Percentiles rank a stretch among this genome's conserved stretches.
phyloP scores from a whole-genome alignment of 2,113 vertebrate genomes.

The Acrocephalus arundinaceus region DNA sequence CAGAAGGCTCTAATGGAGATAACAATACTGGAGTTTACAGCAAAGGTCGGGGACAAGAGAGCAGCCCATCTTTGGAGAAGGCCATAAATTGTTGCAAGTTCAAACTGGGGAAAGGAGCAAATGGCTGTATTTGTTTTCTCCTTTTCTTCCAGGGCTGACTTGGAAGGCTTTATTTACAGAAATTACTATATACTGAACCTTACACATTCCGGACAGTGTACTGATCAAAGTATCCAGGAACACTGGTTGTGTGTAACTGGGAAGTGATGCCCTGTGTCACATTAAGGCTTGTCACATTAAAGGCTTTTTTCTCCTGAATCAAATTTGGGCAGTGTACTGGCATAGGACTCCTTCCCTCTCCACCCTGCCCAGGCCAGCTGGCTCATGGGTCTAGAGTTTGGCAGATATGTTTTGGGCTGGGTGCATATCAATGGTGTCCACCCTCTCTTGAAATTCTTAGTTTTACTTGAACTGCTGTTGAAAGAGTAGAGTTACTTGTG shows the following conservation, averaged over 20 bases:
- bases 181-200: neutral
- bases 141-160: neutral
- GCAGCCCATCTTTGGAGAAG: neutral
- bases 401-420: neutral
- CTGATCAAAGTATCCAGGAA: neutral
- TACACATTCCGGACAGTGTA: neutral
- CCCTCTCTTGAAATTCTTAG: constrained; percentile 41
- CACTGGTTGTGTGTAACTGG: neutral
- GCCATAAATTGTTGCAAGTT: neutral
- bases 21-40: neutral
- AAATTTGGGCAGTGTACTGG: neutral
- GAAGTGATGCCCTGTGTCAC: neutral
- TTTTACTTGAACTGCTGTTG: constrained; percentile 13
- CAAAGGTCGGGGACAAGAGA: constrained; percentile 5
- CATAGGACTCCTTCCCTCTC: neutral
- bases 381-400: neutral
- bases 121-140: neutral
- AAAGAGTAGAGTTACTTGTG: neutral
- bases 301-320: neutral
- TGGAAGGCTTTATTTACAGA: neutral
- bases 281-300: neutral
- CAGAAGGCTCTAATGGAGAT: neutral
- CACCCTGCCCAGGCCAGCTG: neutral
- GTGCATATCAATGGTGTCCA: neutral
- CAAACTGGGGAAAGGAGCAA: neutral